A percentile compares a stretch with the other conserved stretches of the same genome.
These are phyloP conservation scores for Phthorimaea operculella DNA, from an alignment of 1,140 invertebrate genomes.

Conservation along the genomic window DNA sequence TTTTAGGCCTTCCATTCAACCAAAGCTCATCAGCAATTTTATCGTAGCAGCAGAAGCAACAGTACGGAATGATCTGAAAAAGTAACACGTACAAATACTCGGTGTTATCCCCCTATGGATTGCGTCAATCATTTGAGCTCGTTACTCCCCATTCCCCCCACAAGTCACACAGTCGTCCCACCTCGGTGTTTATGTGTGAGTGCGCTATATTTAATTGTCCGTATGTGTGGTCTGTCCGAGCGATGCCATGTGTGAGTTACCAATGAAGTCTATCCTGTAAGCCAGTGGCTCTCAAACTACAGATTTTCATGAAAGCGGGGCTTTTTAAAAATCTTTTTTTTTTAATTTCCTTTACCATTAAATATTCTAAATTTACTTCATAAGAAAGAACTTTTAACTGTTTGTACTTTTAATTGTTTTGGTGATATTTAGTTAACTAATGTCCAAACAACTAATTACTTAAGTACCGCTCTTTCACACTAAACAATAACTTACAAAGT, in stretches of 20 bases:
- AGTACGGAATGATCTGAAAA: too few species aligned
- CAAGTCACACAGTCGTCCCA: conserved; percentile 33
- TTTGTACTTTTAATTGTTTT: too few species aligned
- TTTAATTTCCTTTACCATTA: too few species aligned
- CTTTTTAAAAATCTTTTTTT: too few species aligned
- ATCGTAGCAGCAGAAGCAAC: too few species aligned
- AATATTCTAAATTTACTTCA: too few species aligned
- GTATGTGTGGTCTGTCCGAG: conserved; percentile 38
- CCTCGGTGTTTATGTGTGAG: conserved; percentile 31
- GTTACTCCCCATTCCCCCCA: conserved; percentile 46
- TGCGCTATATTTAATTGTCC: conserved; percentile 56
- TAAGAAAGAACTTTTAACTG: too few species aligned
- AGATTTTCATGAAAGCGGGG: too few species aligned
- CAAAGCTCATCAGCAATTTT: too few species aligned
- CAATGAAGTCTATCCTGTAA: conserved; percentile 56
- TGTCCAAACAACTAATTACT: too few species aligned
- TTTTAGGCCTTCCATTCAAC: too few species aligned
- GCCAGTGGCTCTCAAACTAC: conserved; percentile 46
- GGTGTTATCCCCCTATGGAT: conserved; percentile 35
- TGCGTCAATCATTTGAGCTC: conserved; percentile 55
- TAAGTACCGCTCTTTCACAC: background rate
- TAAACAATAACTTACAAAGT: background rate
- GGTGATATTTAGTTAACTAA: too few species aligned
- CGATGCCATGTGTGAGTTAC: conserved; percentile 51
- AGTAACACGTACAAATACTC: background rate